Base-by-base conservation (phyloP, 2,113 vertebrate species). In the Erpornis zantholeuca region DNA sequence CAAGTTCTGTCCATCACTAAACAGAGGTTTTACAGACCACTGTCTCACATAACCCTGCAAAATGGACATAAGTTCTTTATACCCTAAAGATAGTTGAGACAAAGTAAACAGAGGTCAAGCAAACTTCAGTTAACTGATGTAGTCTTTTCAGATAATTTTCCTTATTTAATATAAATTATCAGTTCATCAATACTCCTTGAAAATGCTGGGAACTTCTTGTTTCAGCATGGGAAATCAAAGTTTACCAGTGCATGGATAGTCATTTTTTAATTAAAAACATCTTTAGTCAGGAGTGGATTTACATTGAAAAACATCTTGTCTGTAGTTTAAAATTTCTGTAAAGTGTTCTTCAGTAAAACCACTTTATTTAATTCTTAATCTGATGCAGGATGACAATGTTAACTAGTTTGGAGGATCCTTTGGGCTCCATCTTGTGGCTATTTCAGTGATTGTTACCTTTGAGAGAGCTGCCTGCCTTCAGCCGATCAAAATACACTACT, bases 361-460 rank as follows among this genome's bases (percentile, higher is more conserved):
- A 4, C 1, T 2, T 8, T n/a, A 25, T 53, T 84, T 52, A 27
- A 17, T 11, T 68, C 31, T 63, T 42, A 35, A 20, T 38, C 47
- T 35, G 28, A 57, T 61, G 76, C 27, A 50, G 50, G 8, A 53
- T 24, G 16, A 23, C n/a, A 33, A 40, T 5, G 4, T 42, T 69
- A 85, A 57, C 29, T 20, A 14, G 1, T 10, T 59, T 91, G 4
- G 3, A 44, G 60, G 93, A 40, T 87, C 91, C 71, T 87, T 85
- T 42, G 66, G 50, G 93, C 91, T 97, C 93, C 94, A 95, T 77
- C 96, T 95, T 76, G 94, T 95, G 93, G 94, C 29, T 66, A 25
- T n/a, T 79, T 85, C 38, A 59, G 7, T 15, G 23, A 23, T 12
- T 79, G 56, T 31, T 68, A 12, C 21, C 50, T 73, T 47, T 29